Conservation (phyloP, 2,113 vertebrate genomes). For the Empidonax traillii region DNA sequence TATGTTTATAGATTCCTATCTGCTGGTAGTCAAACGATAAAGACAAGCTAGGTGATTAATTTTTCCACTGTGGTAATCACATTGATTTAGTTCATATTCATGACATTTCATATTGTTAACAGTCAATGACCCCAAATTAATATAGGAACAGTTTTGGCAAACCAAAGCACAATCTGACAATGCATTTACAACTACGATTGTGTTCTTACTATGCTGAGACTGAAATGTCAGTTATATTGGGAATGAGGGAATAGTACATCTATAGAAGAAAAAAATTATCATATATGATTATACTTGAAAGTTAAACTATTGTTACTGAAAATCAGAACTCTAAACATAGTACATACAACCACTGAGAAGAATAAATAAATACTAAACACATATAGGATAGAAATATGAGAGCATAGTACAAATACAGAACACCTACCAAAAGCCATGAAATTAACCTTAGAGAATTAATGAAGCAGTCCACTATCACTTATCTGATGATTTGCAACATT, state of each 20-base stretch:
- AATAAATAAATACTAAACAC: not conserved
- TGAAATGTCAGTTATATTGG: slow-evolving; percentile 8
- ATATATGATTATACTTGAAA: not conserved
- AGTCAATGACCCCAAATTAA: slow-evolving; percentile 52
- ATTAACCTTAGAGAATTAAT: not conserved
- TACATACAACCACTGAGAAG: not conserved
- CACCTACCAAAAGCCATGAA: not conserved
- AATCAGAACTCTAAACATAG: not conserved
- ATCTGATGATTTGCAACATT: not conserved
- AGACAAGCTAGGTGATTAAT: slow-evolving; percentile 61
- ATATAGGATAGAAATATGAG: not conserved
- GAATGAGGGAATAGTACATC: not conserved
- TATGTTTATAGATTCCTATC: slow-evolving; percentile 59
- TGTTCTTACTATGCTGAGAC: not conserved
- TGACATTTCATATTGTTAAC: slow-evolving; percentile 60
- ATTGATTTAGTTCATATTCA: slow-evolving; percentile 61
- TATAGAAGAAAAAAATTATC: not conserved
- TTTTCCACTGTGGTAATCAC: slow-evolving; percentile 56
- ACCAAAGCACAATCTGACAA: slow-evolving; percentile 44
- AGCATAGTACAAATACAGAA: not conserved
- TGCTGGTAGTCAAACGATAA: slow-evolving; percentile 39
- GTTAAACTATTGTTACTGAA: not conserved
- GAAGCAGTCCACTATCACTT: not conserved
- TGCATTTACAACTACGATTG: slow-evolving; percentile 19
- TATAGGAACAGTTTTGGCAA: slow-evolving; percentile 33